Percentiles rank a stretch among this genome's conserved stretches.
These are phyloP conservation scores for Willisornis vidua DNA, from an alignment of 2,113 vertebrate species.

Conservation along the genomic window DNA sequence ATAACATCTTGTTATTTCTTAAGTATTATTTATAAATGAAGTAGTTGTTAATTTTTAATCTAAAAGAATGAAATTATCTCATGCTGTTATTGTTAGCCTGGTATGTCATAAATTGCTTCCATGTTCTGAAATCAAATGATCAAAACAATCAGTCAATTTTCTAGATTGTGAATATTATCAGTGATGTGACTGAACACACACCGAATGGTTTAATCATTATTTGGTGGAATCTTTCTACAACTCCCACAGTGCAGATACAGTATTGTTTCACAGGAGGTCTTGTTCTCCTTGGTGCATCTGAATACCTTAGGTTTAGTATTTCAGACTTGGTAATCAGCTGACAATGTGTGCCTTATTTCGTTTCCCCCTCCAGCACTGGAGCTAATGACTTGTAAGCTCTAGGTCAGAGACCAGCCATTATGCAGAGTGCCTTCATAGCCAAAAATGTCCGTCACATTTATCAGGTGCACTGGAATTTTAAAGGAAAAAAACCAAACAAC, in stretches of 20 bases:
- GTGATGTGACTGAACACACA: slow-evolving; percentile 30
- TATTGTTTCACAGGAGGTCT: slow-evolving; percentile 54
- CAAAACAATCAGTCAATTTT: neutral
- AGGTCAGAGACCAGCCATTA: slow-evolving; percentile 23
- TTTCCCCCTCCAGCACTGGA: slow-evolving; percentile 16
- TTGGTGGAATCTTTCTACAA: slow-evolving; percentile 50
- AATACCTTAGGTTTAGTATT: slow-evolving; percentile 71
- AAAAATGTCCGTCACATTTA: slow-evolving; percentile 12
- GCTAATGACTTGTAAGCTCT: slow-evolving; percentile 63
- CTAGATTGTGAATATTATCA: neutral
- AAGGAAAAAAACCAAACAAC: neutral
- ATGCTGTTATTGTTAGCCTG: neutral
- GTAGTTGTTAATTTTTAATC: neutral
- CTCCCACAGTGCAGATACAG: slow-evolving; percentile 39
- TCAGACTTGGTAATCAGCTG: slow-evolving; percentile 62
- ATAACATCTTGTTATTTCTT: neutral
- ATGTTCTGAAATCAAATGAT: neutral
- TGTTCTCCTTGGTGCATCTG: slow-evolving; percentile 43
- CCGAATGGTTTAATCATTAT: slow-evolving; percentile 39
- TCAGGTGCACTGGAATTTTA: neutral
- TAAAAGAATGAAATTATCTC: neutral
- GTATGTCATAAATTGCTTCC: neutral
- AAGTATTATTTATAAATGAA: neutral
- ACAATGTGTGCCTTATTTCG: slow-evolving; percentile 71
- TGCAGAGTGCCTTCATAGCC: slow-evolving; percentile 1